Percentiles rank a stretch among this genome's conserved stretches.
Evolutionary conservation across 1,140 invertebrate genomes (phyloP).

Genomic region (Drosophila micromelanica): DNA sequence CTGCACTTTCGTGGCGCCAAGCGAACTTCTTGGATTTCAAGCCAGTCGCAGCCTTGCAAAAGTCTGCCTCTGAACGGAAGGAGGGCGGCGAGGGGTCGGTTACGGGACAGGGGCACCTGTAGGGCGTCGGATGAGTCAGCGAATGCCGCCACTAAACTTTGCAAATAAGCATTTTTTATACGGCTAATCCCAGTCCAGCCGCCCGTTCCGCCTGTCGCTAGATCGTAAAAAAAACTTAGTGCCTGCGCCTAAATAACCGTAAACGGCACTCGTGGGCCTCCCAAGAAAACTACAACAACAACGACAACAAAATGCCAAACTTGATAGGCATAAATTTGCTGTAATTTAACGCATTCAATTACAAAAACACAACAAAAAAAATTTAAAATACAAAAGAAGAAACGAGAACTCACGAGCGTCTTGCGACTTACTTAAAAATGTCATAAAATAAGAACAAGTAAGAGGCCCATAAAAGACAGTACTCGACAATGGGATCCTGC

Average conservation of each 20-base stretch:
- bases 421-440: constrained; percentile 79
- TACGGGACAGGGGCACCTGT: constrained; percentile 52
- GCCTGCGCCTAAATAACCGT: constrained; percentile 79
- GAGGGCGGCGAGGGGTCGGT: no score
- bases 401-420: constrained; percentile 54
- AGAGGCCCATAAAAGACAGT: constrained; percentile 46
- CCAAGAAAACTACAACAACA: constrained; percentile 32
- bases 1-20: constrained; percentile 77
- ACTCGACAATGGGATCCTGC: constrained; percentile 33
- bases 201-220: constrained; percentile 40
- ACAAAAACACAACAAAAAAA: constrained; percentile 53
- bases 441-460: constrained; percentile 71
- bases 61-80: not conserved
- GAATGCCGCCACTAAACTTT: constrained; percentile 74
- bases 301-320: constrained; percentile 43
- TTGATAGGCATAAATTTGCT: constrained; percentile 81
- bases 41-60: constrained; percentile 47
- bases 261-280: constrained; percentile 73
- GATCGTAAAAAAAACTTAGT: constrained; percentile 68
- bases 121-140: constrained; percentile 71
- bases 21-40: constrained; percentile 44
- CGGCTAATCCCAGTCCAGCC: constrained; percentile 40
- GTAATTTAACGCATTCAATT: constrained; percentile 82
- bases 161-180: constrained; percentile 82
- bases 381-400: not conserved